Conservation (phyloP, 2,797 vertebrate genomes). For the Urophycis tenuis region DNA sequence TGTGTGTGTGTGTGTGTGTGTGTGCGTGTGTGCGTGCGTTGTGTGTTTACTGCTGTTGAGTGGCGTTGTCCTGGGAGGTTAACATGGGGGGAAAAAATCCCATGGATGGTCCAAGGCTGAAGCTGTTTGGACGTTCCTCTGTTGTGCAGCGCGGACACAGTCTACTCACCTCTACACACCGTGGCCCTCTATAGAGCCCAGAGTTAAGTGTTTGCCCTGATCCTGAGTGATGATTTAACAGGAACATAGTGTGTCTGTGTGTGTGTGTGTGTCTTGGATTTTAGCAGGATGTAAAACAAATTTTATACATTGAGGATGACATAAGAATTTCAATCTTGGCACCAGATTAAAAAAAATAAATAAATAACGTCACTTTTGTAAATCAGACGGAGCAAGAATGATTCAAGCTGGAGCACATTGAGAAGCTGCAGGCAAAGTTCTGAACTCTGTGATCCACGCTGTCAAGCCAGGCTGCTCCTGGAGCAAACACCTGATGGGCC, state of each 20-base stretch:
- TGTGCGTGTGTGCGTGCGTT: neutral
- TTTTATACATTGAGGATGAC: too few species aligned
- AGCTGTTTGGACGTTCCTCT: neutral
- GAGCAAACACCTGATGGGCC: neutral
- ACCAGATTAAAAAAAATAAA: slow-evolving; percentile 30
- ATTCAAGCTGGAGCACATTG: slow-evolving; percentile 11
- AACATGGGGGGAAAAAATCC: too few species aligned
- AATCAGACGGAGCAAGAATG: neutral
- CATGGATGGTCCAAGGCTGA: neutral
- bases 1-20: too few species aligned
- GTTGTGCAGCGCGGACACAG: neutral
- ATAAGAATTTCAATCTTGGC: slow-evolving; percentile 4
- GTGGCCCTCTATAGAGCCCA: neutral
- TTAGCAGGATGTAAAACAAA: neutral
- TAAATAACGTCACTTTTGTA: neutral
- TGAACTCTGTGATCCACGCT: slow-evolving; percentile 25
- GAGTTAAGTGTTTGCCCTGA: neutral
- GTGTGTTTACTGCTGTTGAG: too few species aligned
- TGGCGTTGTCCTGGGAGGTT: too few species aligned
- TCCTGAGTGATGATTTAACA: neutral
- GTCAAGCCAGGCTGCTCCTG: neutral
- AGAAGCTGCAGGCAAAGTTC: slow-evolving; percentile 18
- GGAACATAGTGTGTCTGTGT: neutral
- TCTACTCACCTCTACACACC: neutral
- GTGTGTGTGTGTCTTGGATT: neutral